Conservation (phyloP, 2,113 vertebrate species). For the Chamaetylas fuelleborni region DNA sequence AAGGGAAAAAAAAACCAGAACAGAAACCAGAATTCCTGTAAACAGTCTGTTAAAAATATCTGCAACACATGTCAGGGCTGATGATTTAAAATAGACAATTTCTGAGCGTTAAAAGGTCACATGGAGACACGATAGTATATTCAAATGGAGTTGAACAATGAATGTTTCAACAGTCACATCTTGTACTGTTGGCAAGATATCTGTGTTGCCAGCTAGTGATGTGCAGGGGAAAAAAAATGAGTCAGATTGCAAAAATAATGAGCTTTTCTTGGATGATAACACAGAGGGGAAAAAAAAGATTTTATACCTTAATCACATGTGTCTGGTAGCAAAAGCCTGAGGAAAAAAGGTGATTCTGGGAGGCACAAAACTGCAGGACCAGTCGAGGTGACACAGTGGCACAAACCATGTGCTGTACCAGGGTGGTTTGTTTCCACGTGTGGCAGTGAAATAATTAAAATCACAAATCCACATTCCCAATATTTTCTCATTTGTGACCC, state of each 20-base stretch:
- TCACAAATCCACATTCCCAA: background rate
- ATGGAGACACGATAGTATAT: background rate
- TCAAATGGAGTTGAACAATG: background rate
- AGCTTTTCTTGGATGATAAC: background rate
- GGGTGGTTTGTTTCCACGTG: background rate
- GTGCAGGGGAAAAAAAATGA: background rate
- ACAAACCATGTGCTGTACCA: fast-evolving
- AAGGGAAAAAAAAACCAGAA: background rate
- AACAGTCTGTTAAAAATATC: slow-evolving; percentile 63
- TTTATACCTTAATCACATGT: background rate
- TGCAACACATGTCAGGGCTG: background rate
- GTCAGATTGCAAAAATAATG: slow-evolving; percentile 9
- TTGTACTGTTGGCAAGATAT: slow-evolving; percentile 12
- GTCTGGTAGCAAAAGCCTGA: background rate
- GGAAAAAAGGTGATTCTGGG: background rate
- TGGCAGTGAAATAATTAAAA: background rate
- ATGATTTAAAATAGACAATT: slow-evolving; percentile 37
- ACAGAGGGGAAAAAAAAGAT: fast-evolving
- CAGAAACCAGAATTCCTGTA: slow-evolving; percentile 64
- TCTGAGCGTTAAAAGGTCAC: slow-evolving; percentile 13
- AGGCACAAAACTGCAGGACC: background rate
- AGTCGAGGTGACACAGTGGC: fast-evolving
- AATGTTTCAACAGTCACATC: slow-evolving; percentile 20
- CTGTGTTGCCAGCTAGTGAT: background rate
- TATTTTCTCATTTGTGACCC: background rate